These are phyloP conservation scores for Philopotamus ludificatus DNA, from an alignment of 1,140 invertebrate genomes.

Conservation along the genomic window DNA sequence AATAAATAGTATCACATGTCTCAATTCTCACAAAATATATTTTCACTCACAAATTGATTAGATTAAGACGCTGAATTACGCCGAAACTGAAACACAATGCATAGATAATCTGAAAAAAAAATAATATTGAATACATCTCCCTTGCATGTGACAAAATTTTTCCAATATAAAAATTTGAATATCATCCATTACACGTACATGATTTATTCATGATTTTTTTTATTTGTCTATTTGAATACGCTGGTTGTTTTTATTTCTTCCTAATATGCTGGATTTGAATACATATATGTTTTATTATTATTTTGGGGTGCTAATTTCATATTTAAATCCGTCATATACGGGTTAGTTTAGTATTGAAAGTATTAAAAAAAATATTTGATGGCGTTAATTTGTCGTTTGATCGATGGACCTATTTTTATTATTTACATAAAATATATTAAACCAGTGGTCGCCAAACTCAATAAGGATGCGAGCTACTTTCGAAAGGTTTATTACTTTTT, in stretches of 20 bases:
- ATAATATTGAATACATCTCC: not conserved
- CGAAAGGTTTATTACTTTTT: no score
- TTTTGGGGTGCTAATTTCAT: slow-evolving; percentile 31
- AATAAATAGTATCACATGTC: not conserved
- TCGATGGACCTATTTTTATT: not conserved
- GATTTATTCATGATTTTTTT: slow-evolving; percentile 25
- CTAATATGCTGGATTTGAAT: slow-evolving; percentile 33
- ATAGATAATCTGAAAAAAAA: not conserved
- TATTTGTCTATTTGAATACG: slow-evolving; percentile 10
- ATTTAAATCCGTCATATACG: not conserved
- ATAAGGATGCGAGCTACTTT: no score
- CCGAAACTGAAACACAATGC: no score
- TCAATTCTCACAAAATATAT: no score
- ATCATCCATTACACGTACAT: not conserved
- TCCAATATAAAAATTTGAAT: slow-evolving; percentile 14
- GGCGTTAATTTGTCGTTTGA: not conserved
- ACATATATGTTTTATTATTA: slow-evolving; percentile 25
- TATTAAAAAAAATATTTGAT: no score
- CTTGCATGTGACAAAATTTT: not conserved
- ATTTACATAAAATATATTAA: not conserved
- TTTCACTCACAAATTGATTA: no score
- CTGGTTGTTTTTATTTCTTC: not conserved
- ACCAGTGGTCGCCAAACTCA: no score
- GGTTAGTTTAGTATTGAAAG: not conserved
- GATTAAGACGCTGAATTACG: no score